Evolutionary conservation across 2,113 vertebrate genomes (phyloP).

Genomic region (Campylorhamphus procurvoides): DNA sequence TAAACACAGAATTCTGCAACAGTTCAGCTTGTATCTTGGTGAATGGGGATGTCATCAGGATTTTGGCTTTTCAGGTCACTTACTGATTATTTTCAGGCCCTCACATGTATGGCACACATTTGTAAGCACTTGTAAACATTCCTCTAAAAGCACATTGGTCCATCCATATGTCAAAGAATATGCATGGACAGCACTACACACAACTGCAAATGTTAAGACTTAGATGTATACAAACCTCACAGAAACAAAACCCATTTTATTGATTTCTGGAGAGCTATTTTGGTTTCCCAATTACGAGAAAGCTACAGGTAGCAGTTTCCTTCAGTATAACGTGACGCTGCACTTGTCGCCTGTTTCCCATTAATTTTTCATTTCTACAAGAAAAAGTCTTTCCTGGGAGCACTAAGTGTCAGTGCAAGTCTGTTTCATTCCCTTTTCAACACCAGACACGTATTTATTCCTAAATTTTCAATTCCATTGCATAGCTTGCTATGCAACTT

Average conservation of each 20-base stretch:
- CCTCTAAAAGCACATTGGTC: background rate
- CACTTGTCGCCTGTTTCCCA: slow-evolving; percentile 21
- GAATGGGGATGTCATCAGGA: background rate
- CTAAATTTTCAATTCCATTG: slow-evolving; percentile 32
- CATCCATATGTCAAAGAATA: background rate
- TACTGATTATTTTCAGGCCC: background rate
- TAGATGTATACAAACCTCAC: background rate
- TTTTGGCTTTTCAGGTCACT: background rate
- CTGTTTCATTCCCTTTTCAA: slow-evolving; percentile 16
- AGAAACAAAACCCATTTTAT: background rate
- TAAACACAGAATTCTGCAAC: background rate
- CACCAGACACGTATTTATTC: slow-evolving; percentile 31
- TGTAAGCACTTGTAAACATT: background rate
- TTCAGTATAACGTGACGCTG: background rate
- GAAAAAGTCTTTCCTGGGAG: slow-evolving; percentile 33
- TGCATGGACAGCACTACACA: background rate
- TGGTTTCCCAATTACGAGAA: slow-evolving; percentile 28
- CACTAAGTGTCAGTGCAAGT: background rate
- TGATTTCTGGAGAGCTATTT: slow-evolving; percentile 10
- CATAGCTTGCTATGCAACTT: slow-evolving; percentile 36
- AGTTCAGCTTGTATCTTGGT: background rate
- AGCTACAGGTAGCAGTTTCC: slow-evolving; percentile 32
- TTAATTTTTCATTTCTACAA: slow-evolving; percentile 58
- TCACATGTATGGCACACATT: background rate
- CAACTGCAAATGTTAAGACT: background rate